Percentiles rank a stretch among this genome's conserved stretches.
Evolutionary conservation across 2,888 invertebrate species (phyloP).

Genomic region (Cistogaster globosa): DNA sequence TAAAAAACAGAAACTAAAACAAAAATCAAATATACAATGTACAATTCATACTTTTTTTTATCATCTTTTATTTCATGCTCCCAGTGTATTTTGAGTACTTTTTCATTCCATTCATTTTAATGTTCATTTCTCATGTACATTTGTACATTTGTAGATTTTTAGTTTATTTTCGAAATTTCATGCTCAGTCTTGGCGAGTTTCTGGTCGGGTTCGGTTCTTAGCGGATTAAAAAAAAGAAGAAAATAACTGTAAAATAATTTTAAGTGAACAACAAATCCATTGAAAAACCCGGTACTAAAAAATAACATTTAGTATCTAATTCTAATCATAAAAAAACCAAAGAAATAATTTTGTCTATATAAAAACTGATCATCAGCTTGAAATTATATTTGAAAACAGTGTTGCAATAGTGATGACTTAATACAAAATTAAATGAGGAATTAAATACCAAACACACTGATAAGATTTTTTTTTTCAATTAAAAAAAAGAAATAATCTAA

Average conservation of each 20-base stretch:
- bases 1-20: slow-evolving; percentile 20
- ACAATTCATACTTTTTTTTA: slow-evolving; percentile 60
- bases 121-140: slow-evolving; percentile 30
- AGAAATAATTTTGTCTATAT: background rate
- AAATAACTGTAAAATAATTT: slow-evolving; percentile 31
- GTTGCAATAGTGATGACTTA: slow-evolving; percentile 21
- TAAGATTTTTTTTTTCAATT: slow-evolving; percentile 41
- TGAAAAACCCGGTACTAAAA: slow-evolving; percentile 38
- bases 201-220: slow-evolving; percentile 71
- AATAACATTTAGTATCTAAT: too few species aligned
- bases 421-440: slow-evolving; percentile 44
- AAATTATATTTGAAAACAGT: background rate
- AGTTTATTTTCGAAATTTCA: slow-evolving; percentile 62
- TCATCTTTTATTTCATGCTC: slow-evolving; percentile 61
- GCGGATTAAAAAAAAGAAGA: slow-evolving; percentile 23
- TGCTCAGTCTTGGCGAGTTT: slow-evolving; percentile 71
- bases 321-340: background rate
- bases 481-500: slow-evolving; percentile 39
- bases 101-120: slow-evolving; percentile 47
- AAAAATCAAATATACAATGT: slow-evolving; percentile 30
- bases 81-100: slow-evolving; percentile 39
- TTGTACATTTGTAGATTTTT: slow-evolving; percentile 26
- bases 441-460: slow-evolving; percentile 42
- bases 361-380: background rate
- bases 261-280: slow-evolving; percentile 13